phyloP scores from a whole-genome alignment of 2,888 invertebrate species.

The Merodon equestris region DNA sequence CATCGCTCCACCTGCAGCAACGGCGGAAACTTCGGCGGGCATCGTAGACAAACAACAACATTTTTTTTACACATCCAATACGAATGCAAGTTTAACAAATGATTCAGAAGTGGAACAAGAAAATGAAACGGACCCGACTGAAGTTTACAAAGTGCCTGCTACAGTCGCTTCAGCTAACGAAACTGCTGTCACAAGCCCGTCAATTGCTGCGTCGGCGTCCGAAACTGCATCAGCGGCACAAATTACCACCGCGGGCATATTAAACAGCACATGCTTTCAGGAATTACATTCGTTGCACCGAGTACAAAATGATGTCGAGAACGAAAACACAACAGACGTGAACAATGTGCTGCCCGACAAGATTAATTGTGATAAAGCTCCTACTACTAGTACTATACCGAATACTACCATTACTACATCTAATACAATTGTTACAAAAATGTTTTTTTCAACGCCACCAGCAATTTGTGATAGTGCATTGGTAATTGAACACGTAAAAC shows the following conservation, averaged over 20 bases:
- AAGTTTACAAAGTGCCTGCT: not conserved
- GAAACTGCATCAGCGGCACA: constrained; percentile 57
- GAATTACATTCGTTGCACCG: constrained; percentile 17
- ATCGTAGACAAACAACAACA: constrained; percentile 22
- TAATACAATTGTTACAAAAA: too few relatives aligned
- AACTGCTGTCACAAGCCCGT: too few relatives aligned
- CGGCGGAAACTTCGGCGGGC: constrained; percentile 20
- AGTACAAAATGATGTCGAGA: constrained; percentile 14
- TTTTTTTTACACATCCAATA: constrained; percentile 33
- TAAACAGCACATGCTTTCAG: constrained; percentile 50
- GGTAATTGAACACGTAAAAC: constrained; percentile 30
- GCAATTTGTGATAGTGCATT: constrained; percentile 58
- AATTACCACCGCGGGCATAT: constrained; percentile 51
- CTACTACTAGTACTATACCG: constrained; percentile 30
- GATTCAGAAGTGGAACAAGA: constrained; percentile 69
- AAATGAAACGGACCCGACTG: constrained; percentile 24
- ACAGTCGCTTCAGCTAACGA: constrained; percentile 8
- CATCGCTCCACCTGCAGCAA: constrained; percentile 33
- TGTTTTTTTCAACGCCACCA: constrained; percentile 32
- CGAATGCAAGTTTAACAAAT: constrained; percentile 71
- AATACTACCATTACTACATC: too few relatives aligned
- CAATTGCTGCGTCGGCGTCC: constrained; percentile 32
- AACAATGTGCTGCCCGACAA: not conserved
- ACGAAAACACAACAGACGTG: not conserved
- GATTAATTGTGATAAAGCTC: constrained; percentile 50